These are phyloP conservation scores for Pachypanchax playfairii DNA, from an alignment of 2,113 vertebrate species.

Conservation along the genomic window DNA sequence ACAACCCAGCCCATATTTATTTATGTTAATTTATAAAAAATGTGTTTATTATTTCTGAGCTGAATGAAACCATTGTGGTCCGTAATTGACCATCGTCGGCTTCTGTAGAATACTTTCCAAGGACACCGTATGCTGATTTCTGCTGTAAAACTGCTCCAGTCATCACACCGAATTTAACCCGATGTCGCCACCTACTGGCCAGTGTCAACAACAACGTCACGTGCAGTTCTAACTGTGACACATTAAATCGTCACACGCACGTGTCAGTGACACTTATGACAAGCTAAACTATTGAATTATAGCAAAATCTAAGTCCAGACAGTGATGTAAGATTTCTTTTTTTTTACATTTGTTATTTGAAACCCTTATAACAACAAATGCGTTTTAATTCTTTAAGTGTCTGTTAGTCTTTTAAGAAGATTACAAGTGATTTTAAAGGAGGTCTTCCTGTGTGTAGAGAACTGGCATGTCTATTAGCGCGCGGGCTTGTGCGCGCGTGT, in stretches of 20 bases:
- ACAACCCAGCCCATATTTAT: too few relatives aligned
- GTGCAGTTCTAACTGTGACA: constrained; percentile 23
- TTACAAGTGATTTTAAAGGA: not conserved
- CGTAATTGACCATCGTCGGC: too few relatives aligned
- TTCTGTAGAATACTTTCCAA: too few relatives aligned
- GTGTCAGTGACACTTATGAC: not conserved
- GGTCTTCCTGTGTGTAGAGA: constrained; percentile 22
- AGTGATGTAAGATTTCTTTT: not conserved
- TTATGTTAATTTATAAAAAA: too few relatives aligned
- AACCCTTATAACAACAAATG: too few relatives aligned
- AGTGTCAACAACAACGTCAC: not conserved
- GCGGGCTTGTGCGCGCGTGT: not conserved
- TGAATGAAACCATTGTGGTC: too few relatives aligned
- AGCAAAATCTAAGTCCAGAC: not conserved
- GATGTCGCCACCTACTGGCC: constrained; percentile 49
- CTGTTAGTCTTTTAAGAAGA: not conserved
- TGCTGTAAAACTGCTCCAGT: not conserved
- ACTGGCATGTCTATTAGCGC: not conserved
- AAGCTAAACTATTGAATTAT: not conserved
- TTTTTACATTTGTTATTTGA: not conserved
- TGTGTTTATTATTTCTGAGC: too few relatives aligned
- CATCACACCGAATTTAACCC: not conserved
- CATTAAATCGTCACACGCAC: constrained; percentile 29
- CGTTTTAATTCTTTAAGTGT: not conserved
- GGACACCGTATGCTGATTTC: too few relatives aligned